A percentile compares a stretch with the other conserved stretches of the same genome.
phyloP scores from a whole-genome alignment of 2,888 invertebrate genomes.

The Camptogramma bilineatum region DNA sequence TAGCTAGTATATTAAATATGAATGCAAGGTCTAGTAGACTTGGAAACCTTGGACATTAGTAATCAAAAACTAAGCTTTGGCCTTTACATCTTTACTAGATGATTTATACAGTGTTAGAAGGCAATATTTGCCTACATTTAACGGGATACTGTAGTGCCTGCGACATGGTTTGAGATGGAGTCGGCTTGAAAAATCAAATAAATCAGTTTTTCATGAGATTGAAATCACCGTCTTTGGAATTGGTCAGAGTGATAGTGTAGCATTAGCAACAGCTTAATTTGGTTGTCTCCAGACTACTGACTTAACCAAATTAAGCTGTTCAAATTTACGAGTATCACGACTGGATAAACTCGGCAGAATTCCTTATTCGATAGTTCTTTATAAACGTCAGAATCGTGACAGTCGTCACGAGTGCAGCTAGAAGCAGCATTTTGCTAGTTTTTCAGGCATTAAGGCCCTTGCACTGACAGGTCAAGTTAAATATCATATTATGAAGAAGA shows the following conservation, averaged over 20 bases:
- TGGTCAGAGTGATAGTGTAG: constrained; percentile 1
- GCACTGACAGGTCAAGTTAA: neutral
- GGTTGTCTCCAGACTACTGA: constrained; percentile 10
- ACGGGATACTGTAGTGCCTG: no score
- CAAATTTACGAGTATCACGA: constrained; percentile 31
- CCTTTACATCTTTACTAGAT: no score
- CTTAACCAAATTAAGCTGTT: constrained; percentile 23
- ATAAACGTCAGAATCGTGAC: constrained; percentile 59
- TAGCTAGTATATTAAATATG: constrained; percentile 9
- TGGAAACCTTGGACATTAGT: constrained; percentile 10
- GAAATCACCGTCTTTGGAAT: neutral
- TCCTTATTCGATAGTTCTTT: constrained; percentile 49
- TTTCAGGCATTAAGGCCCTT: neutral
- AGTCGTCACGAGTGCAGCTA: constrained; percentile 50
- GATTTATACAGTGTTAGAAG: no score
- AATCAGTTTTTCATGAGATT: constrained; percentile 3
- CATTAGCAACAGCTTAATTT: constrained; percentile 12
- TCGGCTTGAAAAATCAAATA: no score
- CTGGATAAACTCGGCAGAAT: constrained; percentile 39
- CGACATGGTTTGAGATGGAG: no score
- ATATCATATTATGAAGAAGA: neutral
- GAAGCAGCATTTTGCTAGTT: constrained; percentile 45
- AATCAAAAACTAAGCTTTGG: no score
- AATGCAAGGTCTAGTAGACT: constrained; percentile 10
- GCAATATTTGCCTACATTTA: no score